Evolutionary conservation across 2,888 invertebrate genomes (phyloP).

Genomic region (Agonum fuliginosum): DNA sequence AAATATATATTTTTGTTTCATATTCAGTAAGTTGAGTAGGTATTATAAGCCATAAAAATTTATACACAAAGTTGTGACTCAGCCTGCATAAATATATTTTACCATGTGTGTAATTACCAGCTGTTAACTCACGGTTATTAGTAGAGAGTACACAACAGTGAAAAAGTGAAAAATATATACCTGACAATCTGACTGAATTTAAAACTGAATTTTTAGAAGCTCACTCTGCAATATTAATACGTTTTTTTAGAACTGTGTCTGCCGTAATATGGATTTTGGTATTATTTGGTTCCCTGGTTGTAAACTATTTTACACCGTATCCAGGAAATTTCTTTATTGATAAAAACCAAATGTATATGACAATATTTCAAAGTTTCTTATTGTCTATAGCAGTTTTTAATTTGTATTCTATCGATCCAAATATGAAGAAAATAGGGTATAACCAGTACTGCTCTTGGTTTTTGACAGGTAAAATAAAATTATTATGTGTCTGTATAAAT

Average conservation of each 20-base stretch:
- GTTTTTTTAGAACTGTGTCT: conserved; percentile 61
- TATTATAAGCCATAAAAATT: too few species aligned
- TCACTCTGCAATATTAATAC: too few species aligned
- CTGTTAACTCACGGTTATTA: too few species aligned
- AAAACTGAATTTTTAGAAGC: too few species aligned
- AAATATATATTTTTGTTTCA: too few species aligned
- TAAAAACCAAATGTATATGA: conserved; percentile 6
- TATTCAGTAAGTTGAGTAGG: too few species aligned
- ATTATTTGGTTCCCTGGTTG: conserved; percentile 72
- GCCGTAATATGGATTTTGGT: conserved; percentile 72
- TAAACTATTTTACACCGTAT: conserved; percentile 1
- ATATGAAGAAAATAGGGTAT: conserved; percentile 69
- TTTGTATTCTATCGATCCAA: conserved; percentile 61
- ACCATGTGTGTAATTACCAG: too few species aligned
- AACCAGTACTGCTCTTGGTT: conserved; percentile 79
- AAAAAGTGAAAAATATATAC: too few species aligned
- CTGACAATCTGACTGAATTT: too few species aligned
- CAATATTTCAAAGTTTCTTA: conserved; percentile 54
- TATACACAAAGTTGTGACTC: too few species aligned
- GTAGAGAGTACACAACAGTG: too few species aligned
- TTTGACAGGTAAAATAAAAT: conserved; percentile 74
- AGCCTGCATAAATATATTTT: too few species aligned
- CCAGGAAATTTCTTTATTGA: conserved; percentile 7
- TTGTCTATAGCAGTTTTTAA: conserved; percentile 60
- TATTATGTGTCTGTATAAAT: not conserved